Percentiles rank a stretch among this genome's conserved stretches.
phyloP scores from a whole-genome alignment of 1,140 invertebrate genomes.

The Drosophila virilis region DNA sequence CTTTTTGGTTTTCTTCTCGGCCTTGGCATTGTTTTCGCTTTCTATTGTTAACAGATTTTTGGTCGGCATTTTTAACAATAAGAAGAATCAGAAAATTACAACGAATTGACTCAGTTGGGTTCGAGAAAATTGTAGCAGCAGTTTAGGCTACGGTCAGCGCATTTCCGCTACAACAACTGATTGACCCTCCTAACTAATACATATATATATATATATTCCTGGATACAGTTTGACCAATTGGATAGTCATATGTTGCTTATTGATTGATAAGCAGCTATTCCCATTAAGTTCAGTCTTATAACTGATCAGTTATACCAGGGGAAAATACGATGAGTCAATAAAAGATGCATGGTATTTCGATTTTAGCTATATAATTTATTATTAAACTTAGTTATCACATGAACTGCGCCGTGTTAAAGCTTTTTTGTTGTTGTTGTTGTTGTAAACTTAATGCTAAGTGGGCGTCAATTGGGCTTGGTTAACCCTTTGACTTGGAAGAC shows the following conservation, averaged over 20 bases:
- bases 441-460: conserved; percentile 50
- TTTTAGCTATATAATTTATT: conserved; percentile 73
- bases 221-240: conserved; percentile 36
- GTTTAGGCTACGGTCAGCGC: conserved; percentile 16
- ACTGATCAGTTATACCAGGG: neutral
- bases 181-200: too few species aligned
- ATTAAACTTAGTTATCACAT: conserved; percentile 72
- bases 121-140: conserved; percentile 29
- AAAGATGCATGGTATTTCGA: conserved; percentile 41
- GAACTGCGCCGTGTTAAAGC: conserved; percentile 69
- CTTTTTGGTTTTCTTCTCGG: conserved; percentile 29
- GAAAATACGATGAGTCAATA: conserved; percentile 14
- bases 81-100: conserved; percentile 43
- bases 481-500: conserved; percentile 63
- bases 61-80: conserved; percentile 27
- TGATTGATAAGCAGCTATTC: neutral
- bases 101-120: conserved; percentile 20
- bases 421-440: conserved; percentile 36
- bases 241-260: neutral
- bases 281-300: neutral
- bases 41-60: conserved; percentile 58
- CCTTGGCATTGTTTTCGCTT: conserved; percentile 81
- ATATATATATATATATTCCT: neutral
- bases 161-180: conserved; percentile 43
- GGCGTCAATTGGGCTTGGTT: conserved; percentile 23